A percentile compares a stretch with the other conserved stretches of the same genome.
These are phyloP conservation scores for Girardinichthys multiradiatus DNA, from an alignment of 2,113 vertebrate genomes.

Conservation along the genomic window DNA sequence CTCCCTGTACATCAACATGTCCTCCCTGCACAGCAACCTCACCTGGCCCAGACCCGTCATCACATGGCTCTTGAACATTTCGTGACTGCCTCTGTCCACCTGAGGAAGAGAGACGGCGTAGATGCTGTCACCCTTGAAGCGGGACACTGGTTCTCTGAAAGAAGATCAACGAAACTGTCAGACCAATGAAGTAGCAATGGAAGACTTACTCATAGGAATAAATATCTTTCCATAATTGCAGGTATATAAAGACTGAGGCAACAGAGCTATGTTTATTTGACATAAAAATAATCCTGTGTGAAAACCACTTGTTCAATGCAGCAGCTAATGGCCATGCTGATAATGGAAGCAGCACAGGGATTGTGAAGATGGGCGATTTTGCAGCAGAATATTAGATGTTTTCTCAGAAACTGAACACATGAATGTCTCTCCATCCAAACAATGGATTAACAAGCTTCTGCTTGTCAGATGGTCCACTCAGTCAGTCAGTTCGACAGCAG, in stretches of 20 bases:
- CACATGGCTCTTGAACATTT: slow-evolving; percentile 89
- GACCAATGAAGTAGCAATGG: neutral
- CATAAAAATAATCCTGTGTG: neutral
- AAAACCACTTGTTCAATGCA: slow-evolving; percentile 3
- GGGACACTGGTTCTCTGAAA: slow-evolving; percentile 86
- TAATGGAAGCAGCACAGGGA: slow-evolving; percentile 25
- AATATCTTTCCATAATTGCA: neutral
- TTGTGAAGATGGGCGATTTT: neutral
- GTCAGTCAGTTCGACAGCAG: slow-evolving; percentile 37
- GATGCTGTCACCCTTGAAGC: slow-evolving; percentile 89
- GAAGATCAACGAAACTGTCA: neutral
- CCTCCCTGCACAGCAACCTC: slow-evolving; percentile 85
- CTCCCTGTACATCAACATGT: slow-evolving; percentile 89
- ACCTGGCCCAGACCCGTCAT: slow-evolving; percentile 84
- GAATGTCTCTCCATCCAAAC: slow-evolving; percentile 36
- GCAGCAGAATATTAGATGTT: slow-evolving; percentile 23
- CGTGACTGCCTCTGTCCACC: slow-evolving; percentile 83
- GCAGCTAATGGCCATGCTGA: neutral
- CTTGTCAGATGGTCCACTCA: slow-evolving; percentile 33
- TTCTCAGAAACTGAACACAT: slow-evolving; percentile 29
- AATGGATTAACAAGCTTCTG: slow-evolving; percentile 41
- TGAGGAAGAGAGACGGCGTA: slow-evolving; percentile 85
- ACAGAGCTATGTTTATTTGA: slow-evolving; percentile 9
- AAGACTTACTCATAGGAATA: neutral
- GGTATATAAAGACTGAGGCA: neutral